Base-by-base conservation (phyloP, 37 sponge, comb jelly and placozoan genomes). In the Spongia lamella region DNA sequence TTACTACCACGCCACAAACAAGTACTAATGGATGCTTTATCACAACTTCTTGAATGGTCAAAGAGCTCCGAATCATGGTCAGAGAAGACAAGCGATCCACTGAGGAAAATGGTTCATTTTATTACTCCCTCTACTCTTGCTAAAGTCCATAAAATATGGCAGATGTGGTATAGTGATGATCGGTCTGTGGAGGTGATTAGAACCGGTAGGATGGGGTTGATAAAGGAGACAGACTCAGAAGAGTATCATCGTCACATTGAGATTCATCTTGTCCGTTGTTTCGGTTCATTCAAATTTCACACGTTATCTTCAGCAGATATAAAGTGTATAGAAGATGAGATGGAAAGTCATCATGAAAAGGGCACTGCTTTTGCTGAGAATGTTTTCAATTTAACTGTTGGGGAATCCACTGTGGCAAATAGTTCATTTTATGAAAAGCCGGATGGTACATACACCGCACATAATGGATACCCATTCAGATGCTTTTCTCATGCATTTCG, bases 321-420 rank as follows among this genome's bases (percentile, higher is more conserved):
- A 3, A 38, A 32, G 3, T 7, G 29, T 5, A 73, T 38, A 43
- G 19, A 11, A 39, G 22, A 5, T 35, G 81, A 81, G 19, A 17
- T 49, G n/a, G 7, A 20, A 35, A 21, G 61, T 43, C 57, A 58
- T 7, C 9, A 24, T 16, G 1, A 17, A 11, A 55, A 30, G 39
- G 83, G 83, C 3, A 53, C 0, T 53, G 59, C 13, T 5, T 83
- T 56, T 55, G 76, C 76, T 66, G 83, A 83, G 39, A 25, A 34
- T 0, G 60, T 73, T 7, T 38, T 74, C 0, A 17, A 27, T 25
- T 22, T 83, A 15, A 68, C 76, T 17, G 0, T 25, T 47, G 38
- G 68, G 6, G 40, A 0, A 5, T 11, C 38, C 33, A 50, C 38
- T 0, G 1, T 17, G 0, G 60, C 75, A 3, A 83, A 83, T 30